A percentile compares a stretch with the other conserved stretches of the same genome.
These are phyloP conservation scores for Meteorus cinctellus DNA, from an alignment of 2,888 invertebrate genomes.

Conservation along the genomic window DNA sequence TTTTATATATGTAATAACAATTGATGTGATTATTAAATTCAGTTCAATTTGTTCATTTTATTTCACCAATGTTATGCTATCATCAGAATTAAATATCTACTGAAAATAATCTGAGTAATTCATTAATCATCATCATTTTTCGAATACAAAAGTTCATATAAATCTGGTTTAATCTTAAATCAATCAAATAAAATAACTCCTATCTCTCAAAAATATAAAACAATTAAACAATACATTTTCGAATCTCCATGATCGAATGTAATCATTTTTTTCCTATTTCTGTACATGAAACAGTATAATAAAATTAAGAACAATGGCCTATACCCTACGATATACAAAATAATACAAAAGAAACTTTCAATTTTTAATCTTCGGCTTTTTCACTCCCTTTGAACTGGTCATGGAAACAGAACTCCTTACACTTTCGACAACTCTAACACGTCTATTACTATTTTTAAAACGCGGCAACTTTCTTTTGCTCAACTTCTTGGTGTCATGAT, in stretches of 20 bases:
- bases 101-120: too few relatives aligned
- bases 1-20: neutral
- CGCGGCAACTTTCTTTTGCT: constrained; percentile 33
- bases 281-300: neutral
- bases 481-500: constrained; percentile 37
- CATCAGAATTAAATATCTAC: too few relatives aligned
- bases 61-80: neutral
- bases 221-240: neutral
- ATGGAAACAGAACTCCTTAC: constrained; percentile 41
- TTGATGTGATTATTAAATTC: neutral
- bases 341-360: constrained; percentile 3
- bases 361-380: constrained; percentile 2
- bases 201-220: neutral
- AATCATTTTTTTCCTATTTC: neutral
- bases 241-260: too few relatives aligned
- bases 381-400: constrained; percentile 30
- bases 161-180: too few relatives aligned
- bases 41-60: neutral
- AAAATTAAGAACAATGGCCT: neutral
- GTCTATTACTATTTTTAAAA: constrained; percentile 39
- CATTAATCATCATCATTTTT: too few relatives aligned
- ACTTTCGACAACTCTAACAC: constrained; percentile 40
- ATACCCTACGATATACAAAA: constrained; percentile 2
- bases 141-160: too few relatives aligned
- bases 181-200: neutral